phyloP scores from a whole-genome alignment of 2,113 vertebrate species.

The Xiphophorus hellerii region DNA sequence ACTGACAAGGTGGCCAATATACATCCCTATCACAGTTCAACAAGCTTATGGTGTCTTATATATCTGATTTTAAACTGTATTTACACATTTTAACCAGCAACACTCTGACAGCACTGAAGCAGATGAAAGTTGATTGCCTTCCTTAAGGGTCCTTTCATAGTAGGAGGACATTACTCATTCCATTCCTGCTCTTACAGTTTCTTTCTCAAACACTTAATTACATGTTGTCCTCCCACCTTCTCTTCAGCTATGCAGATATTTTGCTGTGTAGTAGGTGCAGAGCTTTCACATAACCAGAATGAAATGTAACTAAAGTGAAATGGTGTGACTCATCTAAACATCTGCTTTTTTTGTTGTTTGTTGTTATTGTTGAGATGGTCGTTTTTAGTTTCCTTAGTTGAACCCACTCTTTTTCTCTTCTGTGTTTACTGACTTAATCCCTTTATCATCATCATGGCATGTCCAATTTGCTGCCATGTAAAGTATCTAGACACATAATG shows the following conservation, averaged over 20 bases:
- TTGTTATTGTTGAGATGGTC: not conserved
- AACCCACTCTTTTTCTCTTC: no score
- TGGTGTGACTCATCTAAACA: constrained; percentile 12
- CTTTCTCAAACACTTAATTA: constrained; percentile 50
- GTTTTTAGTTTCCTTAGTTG: not conserved
- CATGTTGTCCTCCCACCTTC: constrained; percentile 43
- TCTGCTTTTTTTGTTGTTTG: not conserved
- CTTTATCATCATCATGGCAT: no score
- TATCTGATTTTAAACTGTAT: not conserved
- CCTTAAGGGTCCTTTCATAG: constrained; percentile 56
- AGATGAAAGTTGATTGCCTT: constrained; percentile 42
- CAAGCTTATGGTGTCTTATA: not conserved
- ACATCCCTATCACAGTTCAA: constrained; percentile 6
- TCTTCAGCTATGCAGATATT: constrained; percentile 20
- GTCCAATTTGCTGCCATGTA: no score
- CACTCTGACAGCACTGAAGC: constrained; percentile 2
- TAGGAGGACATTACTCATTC: constrained; percentile 50
- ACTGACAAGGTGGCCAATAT: constrained; percentile 1
- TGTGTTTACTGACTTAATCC: no score
- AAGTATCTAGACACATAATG: no score
- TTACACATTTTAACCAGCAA: not conserved
- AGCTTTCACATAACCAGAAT: not conserved
- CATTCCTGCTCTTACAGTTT: constrained; percentile 19
- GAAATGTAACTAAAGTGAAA: constrained; percentile 17
- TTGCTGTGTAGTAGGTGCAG: constrained; percentile 4